These are phyloP conservation scores for Apostichopus parvimensis DNA, from an alignment of 35 echinoderm and acorn worm species.

Conservation along the genomic window DNA sequence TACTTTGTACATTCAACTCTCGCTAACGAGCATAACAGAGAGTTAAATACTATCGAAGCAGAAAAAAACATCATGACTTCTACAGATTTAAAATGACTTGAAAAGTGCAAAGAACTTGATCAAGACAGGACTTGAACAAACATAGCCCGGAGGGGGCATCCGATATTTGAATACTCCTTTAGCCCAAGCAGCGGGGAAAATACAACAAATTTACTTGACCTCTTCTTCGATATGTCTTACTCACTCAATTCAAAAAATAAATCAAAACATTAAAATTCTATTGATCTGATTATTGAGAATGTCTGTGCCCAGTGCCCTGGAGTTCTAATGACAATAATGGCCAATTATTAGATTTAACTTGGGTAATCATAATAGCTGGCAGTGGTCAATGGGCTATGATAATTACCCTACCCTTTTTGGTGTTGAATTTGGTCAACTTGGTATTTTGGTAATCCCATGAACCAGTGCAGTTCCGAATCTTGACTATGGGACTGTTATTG, in stretches of 20 bases:
- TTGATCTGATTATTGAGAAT: neutral
- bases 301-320: neutral
- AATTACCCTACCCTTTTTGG: too few relatives aligned
- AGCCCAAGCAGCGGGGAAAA: constrained; percentile 1
- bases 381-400: too few relatives aligned
- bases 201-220: constrained; percentile 18
- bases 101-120: constrained; percentile 9
- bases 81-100: neutral
- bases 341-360: too few relatives aligned
- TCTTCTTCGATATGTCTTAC: neutral
- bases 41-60: too few relatives aligned
- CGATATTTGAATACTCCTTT: neutral
- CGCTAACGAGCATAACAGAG: too few relatives aligned
- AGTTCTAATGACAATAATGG: neutral
- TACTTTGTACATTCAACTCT: too few relatives aligned
- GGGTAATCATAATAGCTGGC: too few relatives aligned
- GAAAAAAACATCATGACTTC: too few relatives aligned
- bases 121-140: neutral
- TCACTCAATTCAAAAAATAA: neutral
- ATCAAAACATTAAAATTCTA: neutral
- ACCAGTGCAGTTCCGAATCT: too few relatives aligned
- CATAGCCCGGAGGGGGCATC: neutral
- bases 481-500: too few relatives aligned
- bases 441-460: too few relatives aligned
- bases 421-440: too few relatives aligned